Evolutionary conservation across 2,888 invertebrate genomes (phyloP).

Genomic region (Baccha elongata): DNA sequence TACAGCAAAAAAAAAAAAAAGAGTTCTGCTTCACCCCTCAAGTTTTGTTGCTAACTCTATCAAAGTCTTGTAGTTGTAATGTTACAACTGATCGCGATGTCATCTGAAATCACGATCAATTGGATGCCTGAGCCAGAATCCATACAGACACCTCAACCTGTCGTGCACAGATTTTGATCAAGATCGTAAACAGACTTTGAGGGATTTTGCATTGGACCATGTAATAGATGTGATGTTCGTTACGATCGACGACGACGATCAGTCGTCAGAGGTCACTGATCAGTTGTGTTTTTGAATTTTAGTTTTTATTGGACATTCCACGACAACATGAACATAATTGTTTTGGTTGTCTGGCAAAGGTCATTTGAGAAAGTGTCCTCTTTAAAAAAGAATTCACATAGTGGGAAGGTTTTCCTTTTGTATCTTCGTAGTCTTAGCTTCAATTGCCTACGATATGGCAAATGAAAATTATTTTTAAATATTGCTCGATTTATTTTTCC

Average conservation of each 20-base stretch:
- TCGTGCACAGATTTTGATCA: constrained; percentile 71
- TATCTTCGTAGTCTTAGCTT: too few relatives aligned
- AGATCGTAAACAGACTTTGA: constrained; percentile 37
- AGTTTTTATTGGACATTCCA: constrained; percentile 45
- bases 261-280: constrained; percentile 40
- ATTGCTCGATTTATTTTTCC: too few relatives aligned
- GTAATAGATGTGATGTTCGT: constrained; percentile 51
- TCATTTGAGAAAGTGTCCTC: constrained; percentile 59
- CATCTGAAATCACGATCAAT: constrained; percentile 81
- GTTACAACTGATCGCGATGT: constrained; percentile 76
- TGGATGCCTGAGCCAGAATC: constrained; percentile 59
- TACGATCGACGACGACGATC: constrained; percentile 35
- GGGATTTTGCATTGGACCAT: constrained; percentile 28
- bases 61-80: constrained; percentile 66
- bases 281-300: constrained; percentile 17
- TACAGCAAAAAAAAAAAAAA: neutral
- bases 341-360: constrained; percentile 27
- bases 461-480: too few relatives aligned
- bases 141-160: constrained; percentile 71
- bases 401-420: neutral
- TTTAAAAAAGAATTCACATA: neutral
- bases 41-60: constrained; percentile 63
- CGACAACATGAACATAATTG: constrained; percentile 22
- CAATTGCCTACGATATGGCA: too few relatives aligned
- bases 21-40: constrained; percentile 30